A percentile compares a stretch with the other conserved stretches of the same genome.
Conservation (phyloP, 2,797 vertebrate genomes). For the Bucorvus abyssinicus region DNA sequence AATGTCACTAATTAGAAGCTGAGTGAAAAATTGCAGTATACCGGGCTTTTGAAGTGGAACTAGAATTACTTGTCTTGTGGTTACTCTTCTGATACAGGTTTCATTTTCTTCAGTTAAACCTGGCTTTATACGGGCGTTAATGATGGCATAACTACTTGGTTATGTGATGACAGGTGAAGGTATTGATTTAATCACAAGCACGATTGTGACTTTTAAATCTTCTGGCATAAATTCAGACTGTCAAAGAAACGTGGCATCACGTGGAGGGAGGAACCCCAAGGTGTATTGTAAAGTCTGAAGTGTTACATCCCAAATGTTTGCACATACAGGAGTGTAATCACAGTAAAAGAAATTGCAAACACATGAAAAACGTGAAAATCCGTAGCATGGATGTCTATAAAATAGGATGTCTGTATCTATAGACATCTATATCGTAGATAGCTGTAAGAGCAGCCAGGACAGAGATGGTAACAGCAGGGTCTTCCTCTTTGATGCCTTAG, state of each 20-base stretch:
- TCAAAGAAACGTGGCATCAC: neutral
- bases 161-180: neutral
- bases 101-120: neutral
- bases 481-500: neutral
- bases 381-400: neutral
- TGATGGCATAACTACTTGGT: neutral
- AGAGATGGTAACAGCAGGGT: neutral
- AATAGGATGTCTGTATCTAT: neutral
- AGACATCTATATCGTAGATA: neutral
- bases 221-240: neutral
- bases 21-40: neutral
- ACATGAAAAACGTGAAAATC: neutral
- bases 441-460: neutral
- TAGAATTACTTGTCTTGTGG: neutral
- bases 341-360: neutral
- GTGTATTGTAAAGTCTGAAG: neutral
- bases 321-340: neutral
- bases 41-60: neutral
- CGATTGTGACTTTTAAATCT: neutral
- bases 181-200: neutral
- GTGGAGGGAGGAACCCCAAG: neutral
- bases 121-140: neutral
- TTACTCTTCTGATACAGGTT: neutral
- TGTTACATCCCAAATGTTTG: neutral
- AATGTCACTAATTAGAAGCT: constrained; percentile 13